Evolutionary conservation across 2,797 vertebrate species (phyloP), one percentile per base, ranked within the genome.

Genomic region (Spheniscus humboldti): DNA sequence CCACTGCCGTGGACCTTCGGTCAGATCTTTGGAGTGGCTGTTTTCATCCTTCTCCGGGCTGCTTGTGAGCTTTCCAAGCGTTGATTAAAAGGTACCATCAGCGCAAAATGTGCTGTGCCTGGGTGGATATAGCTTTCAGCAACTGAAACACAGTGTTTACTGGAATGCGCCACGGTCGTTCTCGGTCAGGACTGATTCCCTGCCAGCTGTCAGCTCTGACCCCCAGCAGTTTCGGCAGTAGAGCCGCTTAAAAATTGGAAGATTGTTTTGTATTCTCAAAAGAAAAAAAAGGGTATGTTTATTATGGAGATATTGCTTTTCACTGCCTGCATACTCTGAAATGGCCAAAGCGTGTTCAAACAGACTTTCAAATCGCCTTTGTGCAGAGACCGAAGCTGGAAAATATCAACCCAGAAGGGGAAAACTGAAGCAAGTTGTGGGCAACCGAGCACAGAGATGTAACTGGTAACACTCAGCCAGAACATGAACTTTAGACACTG

Each of bases 141-240:
- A 67, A 50, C 30, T 41, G 83, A 84, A 86, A 80, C 66, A 27
- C 89, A 90, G 93, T 73, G 91, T 96, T 94, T 96, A 69, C 95
- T 81, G 93, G 94, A 97, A 96, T 10, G 6, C 69, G 10, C 55
- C 25, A 55, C 33, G 7, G 77, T 89, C 37, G n/a, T 81, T 67
- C 74, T 93, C 71, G 22, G 81, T 86, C 91, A 66, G 91, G 78
- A 33, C 55, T 7, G 12, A 69, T 66, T 92, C 93, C 64, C 72
- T 91, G 92, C 94, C 97, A 97, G 94, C 92, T 94, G 67, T 96
- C 92, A 96, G 92, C 89, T 85, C 94, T 83, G 95, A 97, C 97
- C 96, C 97, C 97, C 96, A 94, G 93, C 92, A 96, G 92, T 92
- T 95, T 95, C 93, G 0, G 92, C 90, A 80, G 81, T 37, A 80